Percentiles rank a stretch among this genome's conserved stretches.
Conservation (phyloP, 2,797 vertebrate genomes). For the Avahi laniger region DNA sequence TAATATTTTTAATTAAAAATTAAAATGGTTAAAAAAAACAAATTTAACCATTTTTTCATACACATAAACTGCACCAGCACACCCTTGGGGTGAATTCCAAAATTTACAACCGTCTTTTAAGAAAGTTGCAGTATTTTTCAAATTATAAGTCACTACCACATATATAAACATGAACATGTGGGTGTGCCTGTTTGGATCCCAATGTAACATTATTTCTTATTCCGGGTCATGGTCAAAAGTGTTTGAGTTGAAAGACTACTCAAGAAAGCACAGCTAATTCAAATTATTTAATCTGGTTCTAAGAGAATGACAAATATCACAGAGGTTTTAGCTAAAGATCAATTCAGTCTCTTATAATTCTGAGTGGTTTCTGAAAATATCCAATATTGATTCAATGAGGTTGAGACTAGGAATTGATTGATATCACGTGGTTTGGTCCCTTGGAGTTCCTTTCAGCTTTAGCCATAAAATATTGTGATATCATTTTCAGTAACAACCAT, state of each 20-base stretch:
- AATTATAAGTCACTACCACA: background rate
- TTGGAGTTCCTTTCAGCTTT: background rate
- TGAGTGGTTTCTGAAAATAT: constrained; percentile 15
- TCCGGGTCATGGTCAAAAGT: background rate
- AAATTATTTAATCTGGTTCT: background rate
- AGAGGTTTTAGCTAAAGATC: background rate
- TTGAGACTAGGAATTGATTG: background rate
- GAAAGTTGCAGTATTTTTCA: background rate
- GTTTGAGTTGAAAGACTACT: background rate
- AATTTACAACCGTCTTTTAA: background rate
- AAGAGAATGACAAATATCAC: background rate
- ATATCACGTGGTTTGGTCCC: background rate
- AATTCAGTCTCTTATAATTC: background rate
- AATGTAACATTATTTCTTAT: background rate
- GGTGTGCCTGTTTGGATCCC: background rate
- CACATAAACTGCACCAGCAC: background rate
- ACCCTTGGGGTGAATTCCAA: background rate
- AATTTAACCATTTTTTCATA: background rate
- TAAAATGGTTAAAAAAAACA: background rate
- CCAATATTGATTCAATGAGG: background rate
- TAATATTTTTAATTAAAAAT: background rate
- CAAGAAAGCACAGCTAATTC: background rate
- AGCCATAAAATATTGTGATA: background rate
- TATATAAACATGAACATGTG: background rate
- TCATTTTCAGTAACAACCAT: background rate